phyloP scores from a whole-genome alignment of 2,113 vertebrate species.

The Cyanistes caeruleus region DNA sequence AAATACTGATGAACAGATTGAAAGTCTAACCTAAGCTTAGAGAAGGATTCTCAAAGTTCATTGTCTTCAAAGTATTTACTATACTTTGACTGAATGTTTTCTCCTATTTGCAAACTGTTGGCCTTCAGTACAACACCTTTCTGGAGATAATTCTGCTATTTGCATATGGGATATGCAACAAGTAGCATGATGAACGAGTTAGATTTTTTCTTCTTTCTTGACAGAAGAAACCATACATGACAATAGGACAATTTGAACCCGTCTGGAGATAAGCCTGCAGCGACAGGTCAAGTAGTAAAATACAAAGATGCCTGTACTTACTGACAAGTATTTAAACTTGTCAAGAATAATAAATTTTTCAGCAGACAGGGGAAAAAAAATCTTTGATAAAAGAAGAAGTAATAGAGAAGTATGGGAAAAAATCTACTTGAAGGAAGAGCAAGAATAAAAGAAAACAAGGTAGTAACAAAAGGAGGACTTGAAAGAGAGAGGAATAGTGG shows the following conservation, averaged over 20 bases:
- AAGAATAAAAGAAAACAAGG: background rate
- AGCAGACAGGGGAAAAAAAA: background rate
- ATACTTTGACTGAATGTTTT: background rate
- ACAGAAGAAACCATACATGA: background rate
- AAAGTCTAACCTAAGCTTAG: background rate
- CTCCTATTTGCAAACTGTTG: background rate
- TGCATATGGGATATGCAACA: background rate
- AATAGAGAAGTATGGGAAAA: background rate
- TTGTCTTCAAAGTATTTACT: background rate
- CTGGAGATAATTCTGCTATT: background rate
- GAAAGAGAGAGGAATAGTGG: background rate
- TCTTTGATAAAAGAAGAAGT: background rate
- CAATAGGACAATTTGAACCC: background rate
- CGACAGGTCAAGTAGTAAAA: background rate
- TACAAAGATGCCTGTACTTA: background rate
- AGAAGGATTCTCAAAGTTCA: background rate
- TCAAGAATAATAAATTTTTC: background rate
- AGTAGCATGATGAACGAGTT: background rate
- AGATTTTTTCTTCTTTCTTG: background rate
- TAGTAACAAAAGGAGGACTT: background rate
- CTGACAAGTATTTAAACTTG: slow-evolving; percentile 25
- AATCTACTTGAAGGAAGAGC: background rate
- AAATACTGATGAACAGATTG: background rate
- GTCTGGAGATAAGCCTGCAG: background rate
- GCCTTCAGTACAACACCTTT: background rate